Evolutionary conservation across 35 echinoderm and acorn worm species (phyloP).

Genomic region (Lytechinus variegatus): DNA sequence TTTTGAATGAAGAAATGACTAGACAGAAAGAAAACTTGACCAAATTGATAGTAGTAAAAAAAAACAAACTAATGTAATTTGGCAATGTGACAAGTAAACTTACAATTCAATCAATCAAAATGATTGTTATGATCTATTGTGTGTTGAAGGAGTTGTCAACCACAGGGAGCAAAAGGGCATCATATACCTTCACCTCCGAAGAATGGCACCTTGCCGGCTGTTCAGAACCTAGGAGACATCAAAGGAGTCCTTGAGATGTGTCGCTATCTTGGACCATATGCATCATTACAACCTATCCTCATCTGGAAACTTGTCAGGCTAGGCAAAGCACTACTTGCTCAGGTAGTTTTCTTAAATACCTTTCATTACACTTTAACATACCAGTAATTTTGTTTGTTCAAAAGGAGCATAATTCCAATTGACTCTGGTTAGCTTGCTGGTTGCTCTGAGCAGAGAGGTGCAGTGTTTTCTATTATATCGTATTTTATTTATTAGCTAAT

Average conservation of each 20-base stretch:
- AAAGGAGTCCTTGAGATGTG: constrained; percentile 79
- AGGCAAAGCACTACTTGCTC: constrained; percentile 71
- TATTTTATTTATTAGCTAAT: no score
- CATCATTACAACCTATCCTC: constrained; percentile 69
- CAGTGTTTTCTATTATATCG: no score
- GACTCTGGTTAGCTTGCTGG: no score
- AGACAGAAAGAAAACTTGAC: no score
- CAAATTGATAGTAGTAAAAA: no score
- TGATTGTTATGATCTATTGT: not conserved
- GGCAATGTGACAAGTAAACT: no score
- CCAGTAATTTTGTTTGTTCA: no score
- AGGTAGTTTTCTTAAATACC: constrained; percentile 52
- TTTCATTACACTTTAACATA: no score
- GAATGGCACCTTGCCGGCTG: constrained; percentile 39
- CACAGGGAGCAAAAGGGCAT: constrained; percentile 73
- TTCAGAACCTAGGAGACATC: constrained; percentile 52
- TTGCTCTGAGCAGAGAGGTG: no score
- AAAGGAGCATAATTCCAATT: no score
- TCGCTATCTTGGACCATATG: constrained; percentile 85
- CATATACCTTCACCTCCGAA: constrained; percentile 50
- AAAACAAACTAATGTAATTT: no score
- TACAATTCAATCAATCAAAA: not conserved
- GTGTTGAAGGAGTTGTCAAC: constrained; percentile 66
- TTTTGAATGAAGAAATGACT: no score
- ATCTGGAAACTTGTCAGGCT: constrained; percentile 86